Evolutionary conservation across 2,888 invertebrate species (phyloP), one percentile per base, ranked within the genome.

Genomic region (Dasypolia templi): DNA sequence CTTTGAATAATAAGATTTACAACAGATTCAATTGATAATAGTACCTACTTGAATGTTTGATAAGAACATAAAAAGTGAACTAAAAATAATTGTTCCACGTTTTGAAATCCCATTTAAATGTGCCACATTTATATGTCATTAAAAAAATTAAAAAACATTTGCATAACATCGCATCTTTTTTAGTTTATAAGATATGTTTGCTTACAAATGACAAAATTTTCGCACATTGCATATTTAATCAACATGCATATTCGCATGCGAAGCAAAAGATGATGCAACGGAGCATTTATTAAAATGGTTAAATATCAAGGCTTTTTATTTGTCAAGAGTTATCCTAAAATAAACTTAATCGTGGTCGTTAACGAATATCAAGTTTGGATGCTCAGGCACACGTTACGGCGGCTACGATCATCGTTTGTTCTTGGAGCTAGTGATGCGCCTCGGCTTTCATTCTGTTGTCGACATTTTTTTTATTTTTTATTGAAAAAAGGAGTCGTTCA

Each of bases 331-430:
- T 68, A 35, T 79, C 82, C 77, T 66, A 83, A 79, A 75, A 75
- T 70, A 81, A 78, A 44, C 62, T 44, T 64, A 84, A 79, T 69
- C 72, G 87, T 94, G 92, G 94, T 87, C 83, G 81, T 84, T 71
- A 53, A 72, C 69, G 62, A 58, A 63, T 87, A 87, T 90, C 85
- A 93, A 93, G 92, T 94, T 94, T 88, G 93, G 94, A 94, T 93
- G 93, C 92, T 88, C 92, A 82, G 83, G 87, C 89, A 73, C 91
- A 94, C 92, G 92, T 91, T 93, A 91, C 92, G 91, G 88, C 91
- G 93, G 92, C 88, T 92, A 90, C 89, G 92, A 94, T 93, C 90
- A 87, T 88, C 94, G 87, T 95, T 95, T 96, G 95, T 95, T 95
- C 91, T 92, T 79, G 53, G 70, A 44, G 56, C 55, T 89, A 94